Conservation (phyloP, 2,888 invertebrate genomes). For the Brachynemurus nebulosus region DNA sequence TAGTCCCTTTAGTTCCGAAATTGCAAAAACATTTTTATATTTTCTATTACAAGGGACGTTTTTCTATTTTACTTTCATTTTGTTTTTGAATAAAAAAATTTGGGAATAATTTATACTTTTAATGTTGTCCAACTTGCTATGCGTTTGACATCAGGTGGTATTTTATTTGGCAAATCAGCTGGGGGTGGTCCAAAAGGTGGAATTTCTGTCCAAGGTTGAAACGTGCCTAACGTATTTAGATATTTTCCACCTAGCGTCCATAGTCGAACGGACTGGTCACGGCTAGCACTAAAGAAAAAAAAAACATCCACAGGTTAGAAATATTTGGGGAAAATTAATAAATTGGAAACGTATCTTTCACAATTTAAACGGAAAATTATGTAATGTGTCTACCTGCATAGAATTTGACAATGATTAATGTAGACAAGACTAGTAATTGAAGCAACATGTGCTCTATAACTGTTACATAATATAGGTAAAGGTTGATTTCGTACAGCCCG, state of each 20-base stretch:
- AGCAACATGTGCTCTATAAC: constrained; percentile 56
- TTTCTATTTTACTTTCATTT: no score
- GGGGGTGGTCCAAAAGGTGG: constrained; percentile 29
- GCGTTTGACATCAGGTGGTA: constrained; percentile 61
- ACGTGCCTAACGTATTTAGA: constrained; percentile 62
- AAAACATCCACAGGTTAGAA: constrained; percentile 46
- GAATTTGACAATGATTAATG: constrained; percentile 47
- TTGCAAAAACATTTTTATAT: no score
- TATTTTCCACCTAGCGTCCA: constrained; percentile 57
- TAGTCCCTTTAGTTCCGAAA: no score
- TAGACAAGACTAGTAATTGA: constrained; percentile 52
- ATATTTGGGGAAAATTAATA: constrained; percentile 29
- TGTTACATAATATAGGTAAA: constrained; percentile 50
- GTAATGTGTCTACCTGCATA: constrained; percentile 42
- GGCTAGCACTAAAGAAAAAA: constrained; percentile 24
- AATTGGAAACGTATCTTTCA: neutral
- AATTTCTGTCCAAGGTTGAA: constrained; percentile 42
- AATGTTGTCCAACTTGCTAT: constrained; percentile 64
- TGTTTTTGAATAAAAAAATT: no score
- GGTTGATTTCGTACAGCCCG: constrained; percentile 44
- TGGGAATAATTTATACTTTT: constrained; percentile 42
- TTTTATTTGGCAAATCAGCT: constrained; percentile 34
- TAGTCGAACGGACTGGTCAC: constrained; percentile 49
- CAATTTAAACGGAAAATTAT: neutral
- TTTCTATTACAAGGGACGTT: no score